Conservation (phyloP, 2,888 invertebrate species). For the Acanthosepion esculentum region DNA sequence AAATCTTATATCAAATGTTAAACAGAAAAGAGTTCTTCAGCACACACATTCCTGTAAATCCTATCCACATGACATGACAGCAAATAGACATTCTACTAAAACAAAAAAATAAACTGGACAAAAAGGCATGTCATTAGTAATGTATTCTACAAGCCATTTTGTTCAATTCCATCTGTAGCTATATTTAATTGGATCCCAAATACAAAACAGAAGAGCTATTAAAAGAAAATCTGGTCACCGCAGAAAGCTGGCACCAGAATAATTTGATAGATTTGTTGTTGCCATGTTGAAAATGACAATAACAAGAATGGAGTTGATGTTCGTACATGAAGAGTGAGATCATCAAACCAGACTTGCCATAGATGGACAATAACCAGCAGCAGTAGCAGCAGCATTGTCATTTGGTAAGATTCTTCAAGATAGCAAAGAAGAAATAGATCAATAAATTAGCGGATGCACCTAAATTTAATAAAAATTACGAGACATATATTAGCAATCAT, state of each 20-base stretch:
- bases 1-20: neutral
- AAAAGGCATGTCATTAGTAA: neutral
- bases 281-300: neutral
- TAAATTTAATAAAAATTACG: neutral
- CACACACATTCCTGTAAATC: neutral
- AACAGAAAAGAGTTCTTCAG: neutral
- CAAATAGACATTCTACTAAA: neutral
- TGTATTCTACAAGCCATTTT: neutral
- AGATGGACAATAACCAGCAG: neutral
- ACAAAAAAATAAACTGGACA: neutral
- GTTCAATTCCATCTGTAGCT: neutral
- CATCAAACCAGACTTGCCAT: constrained; percentile 3
- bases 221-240: neutral
- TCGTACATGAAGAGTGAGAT: neutral
- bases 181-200: constrained; percentile 1
- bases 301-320: neutral
- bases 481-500: neutral
- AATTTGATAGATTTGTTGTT: neutral
- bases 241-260: constrained; percentile 8
- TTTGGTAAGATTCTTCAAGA: constrained; percentile 15
- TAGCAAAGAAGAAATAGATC: neutral
- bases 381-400: neutral
- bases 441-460: neutral
- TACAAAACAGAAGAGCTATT: neutral
- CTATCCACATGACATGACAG: neutral